A percentile compares a stretch with the other conserved stretches of the same genome.
These are phyloP conservation scores for Onychorhynchus coronatus DNA, from an alignment of 2,113 vertebrate genomes.

Conservation along the genomic window DNA sequence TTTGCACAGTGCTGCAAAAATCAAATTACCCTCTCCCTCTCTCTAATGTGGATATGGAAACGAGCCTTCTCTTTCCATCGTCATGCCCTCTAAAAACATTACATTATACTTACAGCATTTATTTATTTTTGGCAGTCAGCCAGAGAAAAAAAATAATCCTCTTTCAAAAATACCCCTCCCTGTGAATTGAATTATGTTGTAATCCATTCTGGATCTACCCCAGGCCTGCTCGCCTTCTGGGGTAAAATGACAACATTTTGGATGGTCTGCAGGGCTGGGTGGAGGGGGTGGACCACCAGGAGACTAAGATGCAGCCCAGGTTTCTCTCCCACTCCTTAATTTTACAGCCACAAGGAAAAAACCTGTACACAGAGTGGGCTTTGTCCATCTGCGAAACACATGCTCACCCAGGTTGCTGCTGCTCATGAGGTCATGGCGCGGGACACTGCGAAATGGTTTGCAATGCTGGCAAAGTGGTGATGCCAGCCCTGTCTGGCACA, in stretches of 20 bases:
- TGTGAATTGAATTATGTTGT: slow-evolving; percentile 54
- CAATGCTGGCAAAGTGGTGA: neutral
- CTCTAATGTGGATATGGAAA: slow-evolving; percentile 29
- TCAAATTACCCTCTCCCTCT: neutral
- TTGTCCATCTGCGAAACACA: slow-evolving; percentile 59
- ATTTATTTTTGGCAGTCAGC: slow-evolving; percentile 39
- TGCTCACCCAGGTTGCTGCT: neutral
- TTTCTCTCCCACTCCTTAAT: slow-evolving; percentile 37
- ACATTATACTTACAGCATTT: slow-evolving; percentile 65
- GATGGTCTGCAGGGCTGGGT: neutral
- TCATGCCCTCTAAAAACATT: slow-evolving; percentile 60
- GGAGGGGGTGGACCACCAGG: slow-evolving; percentile 13
- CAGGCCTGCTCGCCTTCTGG: slow-evolving; percentile 40
- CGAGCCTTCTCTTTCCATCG: slow-evolving; percentile 26
- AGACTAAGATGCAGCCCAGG: slow-evolving; percentile 42
- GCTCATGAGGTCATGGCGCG: neutral
- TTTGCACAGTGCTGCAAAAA: neutral
- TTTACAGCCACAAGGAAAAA: slow-evolving; percentile 62
- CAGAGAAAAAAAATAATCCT: neutral
- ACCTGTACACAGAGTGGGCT: slow-evolving; percentile 52
- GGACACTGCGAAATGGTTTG: fast-evolving
- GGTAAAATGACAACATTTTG: slow-evolving; percentile 42
- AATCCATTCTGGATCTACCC: slow-evolving; percentile 33
- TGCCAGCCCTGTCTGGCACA: fast-evolving
- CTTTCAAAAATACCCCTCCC: slow-evolving; percentile 31